A percentile compares a stretch with the other conserved stretches of the same genome.
These are phyloP conservation scores for Hypocryptadius cinnamomeus DNA, from an alignment of 2,113 vertebrate genomes.

Conservation along the genomic window DNA sequence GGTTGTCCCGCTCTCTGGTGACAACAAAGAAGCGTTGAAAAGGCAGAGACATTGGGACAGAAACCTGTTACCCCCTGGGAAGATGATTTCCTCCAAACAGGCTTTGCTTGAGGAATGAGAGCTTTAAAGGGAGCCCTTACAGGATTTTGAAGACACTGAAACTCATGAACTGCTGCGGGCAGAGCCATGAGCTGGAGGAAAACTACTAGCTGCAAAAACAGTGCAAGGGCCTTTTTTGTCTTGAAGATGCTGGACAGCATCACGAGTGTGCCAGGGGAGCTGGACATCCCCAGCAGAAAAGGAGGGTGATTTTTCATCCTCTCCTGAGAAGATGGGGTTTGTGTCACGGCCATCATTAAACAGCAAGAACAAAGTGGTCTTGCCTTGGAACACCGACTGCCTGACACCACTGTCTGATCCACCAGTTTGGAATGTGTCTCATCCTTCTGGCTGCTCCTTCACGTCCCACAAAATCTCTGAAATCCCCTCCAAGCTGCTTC, in stretches of 20 bases:
- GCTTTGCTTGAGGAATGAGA: not conserved
- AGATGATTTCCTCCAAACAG: not conserved
- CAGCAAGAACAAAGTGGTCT: not conserved
- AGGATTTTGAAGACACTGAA: not conserved
- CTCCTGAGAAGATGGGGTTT: not conserved
- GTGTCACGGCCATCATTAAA: not conserved
- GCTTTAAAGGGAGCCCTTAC: not conserved
- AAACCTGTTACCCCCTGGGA: not conserved
- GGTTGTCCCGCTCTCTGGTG: rapidly evolving
- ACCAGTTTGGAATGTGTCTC: not conserved
- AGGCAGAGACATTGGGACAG: not conserved
- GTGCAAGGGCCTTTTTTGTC: not conserved
- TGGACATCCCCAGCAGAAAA: not conserved
- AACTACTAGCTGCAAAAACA: not conserved
- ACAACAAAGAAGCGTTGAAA: not conserved
- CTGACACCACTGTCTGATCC: not conserved
- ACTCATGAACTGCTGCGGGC: not conserved
- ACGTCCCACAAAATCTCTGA: not conserved
- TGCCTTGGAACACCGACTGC: not conserved
- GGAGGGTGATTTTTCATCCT: not conserved
- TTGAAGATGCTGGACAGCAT: not conserved
- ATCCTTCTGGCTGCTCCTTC: not conserved
- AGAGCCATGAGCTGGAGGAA: not conserved
- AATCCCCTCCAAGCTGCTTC: not conserved
- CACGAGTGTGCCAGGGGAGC: rapidly evolving